Evolutionary conservation across 2,888 invertebrate species (phyloP).

Genomic region (Meganola albula): DNA sequence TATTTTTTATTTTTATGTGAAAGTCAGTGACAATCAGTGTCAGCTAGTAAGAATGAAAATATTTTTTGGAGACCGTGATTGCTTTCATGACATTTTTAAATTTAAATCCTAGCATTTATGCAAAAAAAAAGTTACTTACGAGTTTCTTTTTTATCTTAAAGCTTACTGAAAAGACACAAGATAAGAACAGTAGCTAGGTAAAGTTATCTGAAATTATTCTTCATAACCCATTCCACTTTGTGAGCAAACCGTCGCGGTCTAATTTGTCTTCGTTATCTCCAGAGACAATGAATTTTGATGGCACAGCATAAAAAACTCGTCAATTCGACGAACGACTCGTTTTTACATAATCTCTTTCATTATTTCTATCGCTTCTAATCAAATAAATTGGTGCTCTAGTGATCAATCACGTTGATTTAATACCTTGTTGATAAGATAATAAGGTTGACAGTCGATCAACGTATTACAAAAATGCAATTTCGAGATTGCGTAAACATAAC

Average conservation of each 20-base stretch:
- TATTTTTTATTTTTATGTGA: no score
- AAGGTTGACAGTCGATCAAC: constrained; percentile 11
- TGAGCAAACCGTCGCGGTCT: neutral
- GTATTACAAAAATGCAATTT: constrained; percentile 20
- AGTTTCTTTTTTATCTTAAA: no score
- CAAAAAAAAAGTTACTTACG: no score
- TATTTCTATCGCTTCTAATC: constrained; percentile 1
- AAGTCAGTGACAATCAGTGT: no score
- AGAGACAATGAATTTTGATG: constrained; percentile 10
- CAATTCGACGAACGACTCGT: neutral
- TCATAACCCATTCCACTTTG: constrained; percentile 7
- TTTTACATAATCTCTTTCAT: constrained; percentile 2
- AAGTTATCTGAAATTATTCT: no score
- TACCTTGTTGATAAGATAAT: constrained; percentile 16
- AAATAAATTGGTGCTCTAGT: constrained; percentile 1
- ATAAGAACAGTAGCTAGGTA: no score
- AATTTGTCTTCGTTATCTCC: constrained; percentile 6
- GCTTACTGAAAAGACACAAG: no score
- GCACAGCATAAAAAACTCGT: neutral
- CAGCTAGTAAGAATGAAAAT: no score
- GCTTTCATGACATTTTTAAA: no score
- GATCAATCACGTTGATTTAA: constrained; percentile 20
- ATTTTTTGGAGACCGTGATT: no score
- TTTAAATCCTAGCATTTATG: no score
- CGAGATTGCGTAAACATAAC: constrained; percentile 23